These are phyloP conservation scores for Amphibalanus amphitrite DNA, from an alignment of 1,140 invertebrate species.

Conservation along the genomic window DNA sequence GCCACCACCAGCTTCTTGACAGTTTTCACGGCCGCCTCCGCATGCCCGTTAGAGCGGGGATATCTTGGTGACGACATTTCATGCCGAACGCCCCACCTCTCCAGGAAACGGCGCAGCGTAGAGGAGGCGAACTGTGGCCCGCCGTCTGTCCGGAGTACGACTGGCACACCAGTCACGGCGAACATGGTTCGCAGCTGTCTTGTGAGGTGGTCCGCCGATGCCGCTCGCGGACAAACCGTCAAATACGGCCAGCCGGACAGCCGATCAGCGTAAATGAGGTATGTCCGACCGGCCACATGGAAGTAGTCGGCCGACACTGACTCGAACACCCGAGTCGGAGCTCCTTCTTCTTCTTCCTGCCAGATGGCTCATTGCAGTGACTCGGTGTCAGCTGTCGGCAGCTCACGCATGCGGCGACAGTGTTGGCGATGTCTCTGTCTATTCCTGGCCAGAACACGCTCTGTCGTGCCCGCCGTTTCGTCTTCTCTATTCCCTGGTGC, in stretches of 20 bases:
- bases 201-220: not conserved
- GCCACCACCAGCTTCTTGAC: slow-evolving; percentile 12
- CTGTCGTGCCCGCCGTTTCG: not conserved
- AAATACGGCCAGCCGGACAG: slow-evolving; percentile 9
- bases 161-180: slow-evolving; percentile 5
- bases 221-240: not conserved
- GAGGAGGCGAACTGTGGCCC: slow-evolving; percentile 11
- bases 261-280: not conserved
- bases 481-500: slow-evolving; percentile 2
- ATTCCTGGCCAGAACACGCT: slow-evolving; percentile 7
- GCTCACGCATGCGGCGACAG: not conserved
- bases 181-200: slow-evolving; percentile 1
- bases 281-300: slow-evolving; percentile 8
- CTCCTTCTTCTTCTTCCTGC: slow-evolving; percentile 6
- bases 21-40: slow-evolving; percentile 9
- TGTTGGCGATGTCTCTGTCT: not conserved
- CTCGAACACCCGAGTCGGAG: slow-evolving; percentile 4
- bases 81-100: slow-evolving; percentile 9
- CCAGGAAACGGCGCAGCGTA: slow-evolving; percentile 8
- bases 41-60: slow-evolving; percentile 7
- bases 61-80: slow-evolving; percentile 8
- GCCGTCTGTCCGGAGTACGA: slow-evolving; percentile 5
- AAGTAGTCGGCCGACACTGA: slow-evolving; percentile 5
- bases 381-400: slow-evolving; percentile 2
- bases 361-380: slow-evolving; percentile 8